Evolutionary conservation across 1,140 invertebrate genomes (phyloP).

Genomic region (Nasonia vitripennis): DNA sequence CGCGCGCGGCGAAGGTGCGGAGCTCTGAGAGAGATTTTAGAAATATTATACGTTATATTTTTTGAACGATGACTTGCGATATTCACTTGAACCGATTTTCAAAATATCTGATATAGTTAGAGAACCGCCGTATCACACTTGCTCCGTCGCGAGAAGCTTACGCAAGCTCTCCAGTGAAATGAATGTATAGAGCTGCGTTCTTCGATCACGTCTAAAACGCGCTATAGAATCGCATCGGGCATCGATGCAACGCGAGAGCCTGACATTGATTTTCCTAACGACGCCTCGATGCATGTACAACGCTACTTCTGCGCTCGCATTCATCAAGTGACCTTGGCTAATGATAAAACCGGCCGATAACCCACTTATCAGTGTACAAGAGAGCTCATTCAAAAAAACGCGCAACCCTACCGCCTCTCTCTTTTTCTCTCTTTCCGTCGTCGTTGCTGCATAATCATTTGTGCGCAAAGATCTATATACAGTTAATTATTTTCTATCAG

Average conservation of each 20-base stretch:
- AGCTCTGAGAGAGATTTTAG: too few species aligned
- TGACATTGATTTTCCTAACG: constrained; percentile 50
- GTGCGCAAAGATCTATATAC: constrained; percentile 3
- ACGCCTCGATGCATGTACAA: constrained; percentile 14
- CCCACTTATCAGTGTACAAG: constrained; percentile 40
- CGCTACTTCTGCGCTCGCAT: not conserved
- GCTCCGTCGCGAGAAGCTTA: not conserved
- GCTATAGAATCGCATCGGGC: not conserved
- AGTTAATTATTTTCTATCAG: too few species aligned
- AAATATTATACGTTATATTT: too few species aligned
- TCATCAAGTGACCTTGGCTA: constrained; percentile 40
- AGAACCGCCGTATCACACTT: too few species aligned
- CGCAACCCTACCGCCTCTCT: not conserved
- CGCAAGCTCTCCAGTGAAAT: not conserved
- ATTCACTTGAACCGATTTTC: too few species aligned
- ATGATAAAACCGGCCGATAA: constrained; percentile 40
- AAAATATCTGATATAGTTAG: not conserved
- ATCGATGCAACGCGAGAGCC: constrained; percentile 42
- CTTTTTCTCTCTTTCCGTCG: not conserved
- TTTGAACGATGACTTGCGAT: too few species aligned
- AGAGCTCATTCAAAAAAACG: constrained; percentile 36
- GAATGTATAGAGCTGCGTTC: not conserved
- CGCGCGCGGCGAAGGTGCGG: too few species aligned
- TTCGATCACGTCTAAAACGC: not conserved
- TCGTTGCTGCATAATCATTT: not conserved